These are phyloP conservation scores for Spialia ferax DNA, from an alignment of 2,888 invertebrate species.

Conservation along the genomic window DNA sequence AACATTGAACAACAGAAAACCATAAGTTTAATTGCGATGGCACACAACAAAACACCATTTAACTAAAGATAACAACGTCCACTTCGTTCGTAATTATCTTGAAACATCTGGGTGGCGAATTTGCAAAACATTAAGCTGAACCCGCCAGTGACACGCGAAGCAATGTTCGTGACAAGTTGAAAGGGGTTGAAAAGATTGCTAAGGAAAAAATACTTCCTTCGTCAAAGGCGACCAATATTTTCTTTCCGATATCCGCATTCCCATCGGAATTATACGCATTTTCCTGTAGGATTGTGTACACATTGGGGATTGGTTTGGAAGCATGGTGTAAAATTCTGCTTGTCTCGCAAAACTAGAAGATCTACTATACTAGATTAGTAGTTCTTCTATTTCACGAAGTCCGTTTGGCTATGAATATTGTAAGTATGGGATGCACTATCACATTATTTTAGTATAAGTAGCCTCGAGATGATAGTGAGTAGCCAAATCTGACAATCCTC, in stretches of 20 bases:
- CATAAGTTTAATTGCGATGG: not conserved
- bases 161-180: conserved; percentile 18
- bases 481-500: too few relatives aligned
- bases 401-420: too few relatives aligned
- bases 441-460: too few relatives aligned
- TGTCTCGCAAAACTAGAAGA: not conserved
- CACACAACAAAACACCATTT: not conserved
- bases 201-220: conserved; percentile 17
- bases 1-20: too few relatives aligned
- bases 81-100: conserved; percentile 2
- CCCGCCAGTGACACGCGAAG: conserved; percentile 5
- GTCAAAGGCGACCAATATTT: conserved; percentile 15
- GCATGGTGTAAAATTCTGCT: not conserved
- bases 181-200: conserved; percentile 22
- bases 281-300: conserved; percentile 9
- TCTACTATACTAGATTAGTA: too few relatives aligned
- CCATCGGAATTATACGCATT: not conserved
- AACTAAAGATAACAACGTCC: not conserved
- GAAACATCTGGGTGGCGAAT: conserved; percentile 4
- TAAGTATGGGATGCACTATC: too few relatives aligned
- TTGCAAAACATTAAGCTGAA: conserved; percentile 8
- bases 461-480: too few relatives aligned
- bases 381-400: too few relatives aligned
- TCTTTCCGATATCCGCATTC: conserved; percentile 14
- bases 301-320: not conserved